Conservation (phyloP, 2,888 invertebrate genomes). For the Lycaena phlaeas region DNA sequence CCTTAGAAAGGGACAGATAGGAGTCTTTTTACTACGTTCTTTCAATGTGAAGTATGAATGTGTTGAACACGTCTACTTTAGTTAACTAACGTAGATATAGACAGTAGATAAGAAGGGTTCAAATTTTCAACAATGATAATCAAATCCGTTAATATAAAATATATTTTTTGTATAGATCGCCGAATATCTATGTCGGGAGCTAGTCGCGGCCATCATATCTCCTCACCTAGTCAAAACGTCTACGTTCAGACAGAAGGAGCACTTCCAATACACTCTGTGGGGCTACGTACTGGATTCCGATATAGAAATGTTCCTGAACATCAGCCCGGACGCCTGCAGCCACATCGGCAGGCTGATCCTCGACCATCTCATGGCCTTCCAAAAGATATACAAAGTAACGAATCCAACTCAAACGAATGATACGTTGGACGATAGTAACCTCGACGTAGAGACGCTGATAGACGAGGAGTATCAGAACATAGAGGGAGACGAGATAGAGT, state of each 20-base stretch:
- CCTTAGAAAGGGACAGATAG: no score
- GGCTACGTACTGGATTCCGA: slow-evolving; percentile 71
- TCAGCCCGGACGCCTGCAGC: slow-evolving; percentile 73
- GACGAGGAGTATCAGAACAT: slow-evolving; percentile 65
- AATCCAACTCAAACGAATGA: slow-evolving; percentile 39
- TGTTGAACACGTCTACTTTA: no score
- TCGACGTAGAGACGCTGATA: slow-evolving; percentile 55
- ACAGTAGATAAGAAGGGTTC: no score
- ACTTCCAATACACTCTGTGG: slow-evolving; percentile 71
- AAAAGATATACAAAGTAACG: slow-evolving; percentile 59
- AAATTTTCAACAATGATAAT: no score
- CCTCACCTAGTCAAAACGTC: slow-evolving; percentile 62
- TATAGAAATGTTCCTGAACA: slow-evolving; percentile 71
- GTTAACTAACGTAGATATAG: no score
- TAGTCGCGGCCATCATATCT: slow-evolving; percentile 70
- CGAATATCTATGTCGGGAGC: slow-evolving; percentile 76
- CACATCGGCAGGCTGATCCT: slow-evolving; percentile 69
- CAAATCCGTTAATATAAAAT: no score
- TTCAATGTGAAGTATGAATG: no score
- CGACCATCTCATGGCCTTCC: slow-evolving; percentile 66
- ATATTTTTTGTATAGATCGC: slow-evolving; percentile 59
- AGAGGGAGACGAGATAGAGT: slow-evolving; percentile 54
- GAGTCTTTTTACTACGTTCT: no score
- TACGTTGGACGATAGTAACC: slow-evolving; percentile 42
- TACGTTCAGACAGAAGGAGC: slow-evolving; percentile 63